These are phyloP conservation scores for Rutpela maculata DNA, from an alignment of 2,888 invertebrate genomes.

Conservation along the genomic window DNA sequence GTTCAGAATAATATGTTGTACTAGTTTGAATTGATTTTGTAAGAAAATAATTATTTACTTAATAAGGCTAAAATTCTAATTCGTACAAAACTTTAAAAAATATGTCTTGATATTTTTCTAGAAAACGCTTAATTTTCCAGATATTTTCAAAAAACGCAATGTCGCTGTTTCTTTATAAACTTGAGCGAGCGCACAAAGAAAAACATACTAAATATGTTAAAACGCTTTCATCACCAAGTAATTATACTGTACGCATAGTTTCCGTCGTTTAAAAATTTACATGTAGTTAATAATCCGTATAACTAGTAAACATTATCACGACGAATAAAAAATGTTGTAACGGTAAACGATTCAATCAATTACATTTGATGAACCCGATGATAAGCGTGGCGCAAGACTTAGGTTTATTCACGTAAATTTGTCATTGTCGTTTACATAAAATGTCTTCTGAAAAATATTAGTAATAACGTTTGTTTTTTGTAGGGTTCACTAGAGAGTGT, in stretches of 20 bases:
- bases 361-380: not conserved
- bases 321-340: not conserved
- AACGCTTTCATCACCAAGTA: not conserved
- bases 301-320: conserved; percentile 9
- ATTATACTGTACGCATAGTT: not conserved
- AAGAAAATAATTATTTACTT: too few relatives aligned
- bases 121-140: too few relatives aligned
- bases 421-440: not conserved
- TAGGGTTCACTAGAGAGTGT: not conserved
- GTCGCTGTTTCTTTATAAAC: not conserved
- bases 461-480: not conserved
- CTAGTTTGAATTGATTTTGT: too few relatives aligned
- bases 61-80: too few relatives aligned
- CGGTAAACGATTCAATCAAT: conserved; percentile 5
- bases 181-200: too few relatives aligned
- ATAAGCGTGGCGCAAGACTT: conserved; percentile 9
- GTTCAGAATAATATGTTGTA: too few relatives aligned
- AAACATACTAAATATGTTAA: not conserved
- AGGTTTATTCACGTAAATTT: not conserved
- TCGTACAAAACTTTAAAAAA: too few relatives aligned
- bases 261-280: conserved; percentile 32
- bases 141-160: not conserved
- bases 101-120: too few relatives aligned
- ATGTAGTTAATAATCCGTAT: conserved; percentile 23
- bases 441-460: not conserved